These are phyloP conservation scores for Ganaspis brasiliensis DNA, from an alignment of 2,888 invertebrate genomes.

Conservation along the genomic window DNA sequence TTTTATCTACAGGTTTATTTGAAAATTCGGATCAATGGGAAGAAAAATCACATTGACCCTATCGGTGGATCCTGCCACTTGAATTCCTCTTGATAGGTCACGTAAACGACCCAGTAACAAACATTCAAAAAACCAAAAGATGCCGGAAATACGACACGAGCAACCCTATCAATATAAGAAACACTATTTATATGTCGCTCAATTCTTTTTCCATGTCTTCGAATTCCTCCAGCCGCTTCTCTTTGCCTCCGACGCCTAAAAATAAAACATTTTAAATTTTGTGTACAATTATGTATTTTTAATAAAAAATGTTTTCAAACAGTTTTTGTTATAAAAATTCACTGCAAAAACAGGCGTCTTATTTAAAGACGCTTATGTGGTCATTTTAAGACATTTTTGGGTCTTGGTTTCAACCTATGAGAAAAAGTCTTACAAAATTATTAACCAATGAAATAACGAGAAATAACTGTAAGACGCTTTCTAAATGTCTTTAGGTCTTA, in stretches of 20 bases:
- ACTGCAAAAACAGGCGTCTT: too few relatives aligned
- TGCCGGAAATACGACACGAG: conserved; percentile 91
- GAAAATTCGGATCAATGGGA: background rate
- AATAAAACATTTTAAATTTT: conserved; percentile 7
- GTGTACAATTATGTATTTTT: too few relatives aligned
- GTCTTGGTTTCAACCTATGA: too few relatives aligned
- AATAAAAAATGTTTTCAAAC: background rate
- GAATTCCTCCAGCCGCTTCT: conserved; percentile 84
- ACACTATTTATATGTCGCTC: conserved; percentile 91
- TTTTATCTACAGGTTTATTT: conserved; percentile 18
- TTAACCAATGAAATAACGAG: too few relatives aligned
- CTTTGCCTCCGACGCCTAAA: conserved; percentile 86
- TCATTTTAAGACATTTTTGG: too few relatives aligned
- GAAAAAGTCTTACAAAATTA: too few relatives aligned
- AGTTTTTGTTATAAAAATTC: too few relatives aligned
- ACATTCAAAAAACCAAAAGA: conserved; percentile 93
- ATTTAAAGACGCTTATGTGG: too few relatives aligned
- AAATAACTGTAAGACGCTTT: too few relatives aligned
- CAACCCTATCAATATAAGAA: conserved; percentile 91
- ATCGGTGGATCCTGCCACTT: conserved; percentile 88
- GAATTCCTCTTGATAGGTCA: conserved; percentile 89
- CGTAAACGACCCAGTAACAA: conserved; percentile 94
- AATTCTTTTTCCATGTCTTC: conserved; percentile 75
- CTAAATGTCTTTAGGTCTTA: too few relatives aligned
- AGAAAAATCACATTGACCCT: conserved; percentile 65